These are phyloP conservation scores for Spinus pinus DNA, from an alignment of 2,797 vertebrate genomes.

Conservation along the genomic window DNA sequence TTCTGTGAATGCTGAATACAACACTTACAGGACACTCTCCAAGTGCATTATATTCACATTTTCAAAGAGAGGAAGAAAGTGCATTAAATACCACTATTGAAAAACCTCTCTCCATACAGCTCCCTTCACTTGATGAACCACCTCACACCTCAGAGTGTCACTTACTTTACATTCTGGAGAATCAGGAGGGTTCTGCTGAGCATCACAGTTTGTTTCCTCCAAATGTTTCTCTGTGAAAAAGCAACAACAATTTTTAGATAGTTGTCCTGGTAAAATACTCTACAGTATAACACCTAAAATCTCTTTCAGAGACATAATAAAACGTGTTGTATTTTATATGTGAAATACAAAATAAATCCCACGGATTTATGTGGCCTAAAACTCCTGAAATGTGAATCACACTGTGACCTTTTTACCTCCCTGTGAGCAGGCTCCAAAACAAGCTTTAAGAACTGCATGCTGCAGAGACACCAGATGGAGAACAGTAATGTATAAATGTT, in stretches of 20 bases:
- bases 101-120: not conserved
- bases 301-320: not conserved
- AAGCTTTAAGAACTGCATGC: constrained; percentile 56
- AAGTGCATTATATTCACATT: not conserved
- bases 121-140: not conserved
- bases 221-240: constrained; percentile 37
- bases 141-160: not conserved
- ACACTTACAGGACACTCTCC: not conserved
- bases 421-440: constrained; percentile 63
- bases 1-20: not conserved
- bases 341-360: not conserved
- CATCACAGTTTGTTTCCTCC: not conserved
- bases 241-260: not conserved
- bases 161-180: constrained; percentile 52
- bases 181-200: not conserved
- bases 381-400: not conserved
- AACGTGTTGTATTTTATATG: not conserved
- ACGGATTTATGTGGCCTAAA: not conserved
- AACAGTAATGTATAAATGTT: constrained; percentile 42
- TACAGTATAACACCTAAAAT: not conserved
- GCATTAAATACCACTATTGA: not conserved
- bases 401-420: not conserved
- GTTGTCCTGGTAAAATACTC: not conserved
- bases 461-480: not conserved
- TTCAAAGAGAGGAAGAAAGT: not conserved